phyloP scores from a whole-genome alignment of 2,888 invertebrate species.

The Caenorhabditis sp. region DNA sequence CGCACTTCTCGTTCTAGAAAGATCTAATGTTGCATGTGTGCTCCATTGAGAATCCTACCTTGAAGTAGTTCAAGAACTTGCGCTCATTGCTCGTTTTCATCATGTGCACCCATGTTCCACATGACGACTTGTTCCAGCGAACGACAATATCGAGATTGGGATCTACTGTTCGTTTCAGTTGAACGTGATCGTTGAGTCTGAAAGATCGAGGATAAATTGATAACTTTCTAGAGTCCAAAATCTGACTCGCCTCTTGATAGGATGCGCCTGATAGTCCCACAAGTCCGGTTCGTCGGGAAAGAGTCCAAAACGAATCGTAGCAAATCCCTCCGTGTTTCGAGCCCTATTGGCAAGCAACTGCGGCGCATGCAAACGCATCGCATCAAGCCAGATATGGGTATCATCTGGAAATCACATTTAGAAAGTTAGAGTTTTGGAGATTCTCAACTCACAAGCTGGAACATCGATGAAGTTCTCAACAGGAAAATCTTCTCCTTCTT shows the following conservation, averaged over 20 bases:
- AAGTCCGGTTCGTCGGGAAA: neutral
- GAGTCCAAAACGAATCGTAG: neutral
- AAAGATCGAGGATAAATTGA: neutral
- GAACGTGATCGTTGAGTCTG: neutral
- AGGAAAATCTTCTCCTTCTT: neutral
- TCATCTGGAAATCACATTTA: neutral
- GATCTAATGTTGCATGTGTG: neutral
- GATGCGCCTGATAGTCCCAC: neutral
- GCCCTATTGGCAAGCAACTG: neutral
- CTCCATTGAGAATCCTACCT: neutral
- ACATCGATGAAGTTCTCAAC: neutral
- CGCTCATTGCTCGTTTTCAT: neutral
- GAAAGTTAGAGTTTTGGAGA: no score
- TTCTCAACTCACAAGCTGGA: neutral
- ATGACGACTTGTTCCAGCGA: neutral
- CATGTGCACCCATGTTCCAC: neutral
- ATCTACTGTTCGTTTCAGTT: neutral
- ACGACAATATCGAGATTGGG: neutral
- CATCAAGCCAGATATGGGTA: neutral
- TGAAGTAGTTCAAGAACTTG: neutral
- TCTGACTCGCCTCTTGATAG: neutral
- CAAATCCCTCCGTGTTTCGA: neutral
- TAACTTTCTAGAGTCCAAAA: neutral
- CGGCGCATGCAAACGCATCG: neutral
- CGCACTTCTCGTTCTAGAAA: conserved; percentile 1